Base-by-base conservation (phyloP, 2,113 vertebrate species). In the Myanophis thanlyinensis region DNA sequence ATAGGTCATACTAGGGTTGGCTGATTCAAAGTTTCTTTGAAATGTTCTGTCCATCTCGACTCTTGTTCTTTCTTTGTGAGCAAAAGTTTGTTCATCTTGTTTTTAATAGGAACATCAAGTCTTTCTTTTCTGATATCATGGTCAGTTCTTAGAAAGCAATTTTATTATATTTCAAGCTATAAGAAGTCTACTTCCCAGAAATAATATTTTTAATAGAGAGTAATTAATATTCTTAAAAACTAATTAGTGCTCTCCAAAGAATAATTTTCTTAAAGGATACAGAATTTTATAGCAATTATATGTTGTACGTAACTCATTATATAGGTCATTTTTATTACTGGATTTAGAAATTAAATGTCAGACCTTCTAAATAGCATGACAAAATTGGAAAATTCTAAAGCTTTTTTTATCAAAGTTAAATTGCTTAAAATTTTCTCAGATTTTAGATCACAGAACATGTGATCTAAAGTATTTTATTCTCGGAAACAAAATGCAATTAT, bases 151-250 rank as follows among this genome's bases (percentile, higher is more conserved):
- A 93, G 92, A 91, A 88, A 93, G 87, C 91, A 96, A 95, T 97
- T 97, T 97, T 95, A 95, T 97, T 95, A 94, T 94, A 95, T 91
- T 97, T 97, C 97, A 97, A 96, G 94, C 94, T 94, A 96, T 97
- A 96, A 97, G 95, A 95, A 93, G 89, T 80, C 87, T 94, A 93
- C 97, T 95, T 97, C 96, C 95, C 94, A 94, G 90, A 94, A 96
- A 94, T 96, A 96, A 97, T 97, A 51, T 96, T 93, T 91, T 94
- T 89, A 40, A n/a, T 93, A 96, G 94, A 88, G 59, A 96, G 87
- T 97, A 96, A 97, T 97, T 97, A 97, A 97, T 97, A 97, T 96
- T 97, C 95, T 93, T 97, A 93, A 96, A 92, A 96, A 94, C 89
- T 95, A 97, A 97, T 97, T 96, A 97, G 96, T 96, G 95, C 95